Percentiles rank a stretch among this genome's conserved stretches.
These are phyloP conservation scores for Cygnus atratus DNA, from an alignment of 2,113 vertebrate species.

Conservation along the genomic window DNA sequence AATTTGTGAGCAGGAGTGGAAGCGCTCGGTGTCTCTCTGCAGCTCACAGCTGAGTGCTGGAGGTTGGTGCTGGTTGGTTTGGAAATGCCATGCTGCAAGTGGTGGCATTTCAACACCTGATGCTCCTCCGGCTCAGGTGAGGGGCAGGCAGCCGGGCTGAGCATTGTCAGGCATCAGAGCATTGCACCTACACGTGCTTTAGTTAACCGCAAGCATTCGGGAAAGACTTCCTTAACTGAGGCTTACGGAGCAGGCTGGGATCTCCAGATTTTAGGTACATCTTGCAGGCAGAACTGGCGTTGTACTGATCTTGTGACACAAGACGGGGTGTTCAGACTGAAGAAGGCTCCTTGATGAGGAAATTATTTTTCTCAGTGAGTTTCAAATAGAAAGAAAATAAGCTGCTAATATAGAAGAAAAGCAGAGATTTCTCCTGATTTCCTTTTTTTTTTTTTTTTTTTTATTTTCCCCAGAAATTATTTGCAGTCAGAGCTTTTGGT, in stretches of 20 bases:
- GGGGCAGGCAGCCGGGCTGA: neutral
- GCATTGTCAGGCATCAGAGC: neutral
- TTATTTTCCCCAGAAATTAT: neutral
- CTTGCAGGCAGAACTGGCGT: neutral
- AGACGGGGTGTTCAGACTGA: neutral
- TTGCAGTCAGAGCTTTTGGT: neutral
- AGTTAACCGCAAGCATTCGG: rapidly evolving
- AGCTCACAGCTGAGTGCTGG: neutral
- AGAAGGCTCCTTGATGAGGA: neutral
- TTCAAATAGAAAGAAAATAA: neutral
- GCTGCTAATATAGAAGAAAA: neutral
- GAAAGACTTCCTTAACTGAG: neutral
- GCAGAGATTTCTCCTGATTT: neutral
- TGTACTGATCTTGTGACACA: neutral
- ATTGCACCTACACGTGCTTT: rapidly evolving
- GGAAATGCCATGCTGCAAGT: neutral
- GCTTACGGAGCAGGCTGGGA: neutral
- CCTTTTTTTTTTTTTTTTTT: neutral
- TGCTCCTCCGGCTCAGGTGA: neutral
- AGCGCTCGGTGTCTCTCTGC: neutral
- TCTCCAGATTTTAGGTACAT: neutral
- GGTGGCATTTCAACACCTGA: neutral
- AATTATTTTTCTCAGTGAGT: neutral
- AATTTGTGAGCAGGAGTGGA: neutral
- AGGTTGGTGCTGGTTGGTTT: neutral